Percentiles rank a stretch among this genome's conserved stretches.
Evolutionary conservation across 2,888 invertebrate species (phyloP).

Genomic region (Caenorhabditis sp.): DNA sequence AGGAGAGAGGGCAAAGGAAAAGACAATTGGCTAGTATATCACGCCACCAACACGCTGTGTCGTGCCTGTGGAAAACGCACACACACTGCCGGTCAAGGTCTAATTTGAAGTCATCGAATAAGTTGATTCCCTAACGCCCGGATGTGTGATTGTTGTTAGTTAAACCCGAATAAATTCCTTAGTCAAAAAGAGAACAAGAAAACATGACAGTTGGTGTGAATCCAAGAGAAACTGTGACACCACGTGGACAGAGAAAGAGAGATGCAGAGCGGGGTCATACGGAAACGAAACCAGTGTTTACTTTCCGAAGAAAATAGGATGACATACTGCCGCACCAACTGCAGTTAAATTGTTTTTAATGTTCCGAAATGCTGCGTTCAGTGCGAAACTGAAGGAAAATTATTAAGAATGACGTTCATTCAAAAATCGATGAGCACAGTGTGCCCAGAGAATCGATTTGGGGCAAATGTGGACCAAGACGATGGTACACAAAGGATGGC

Average conservation of each 20-base stretch:
- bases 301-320: slow-evolving; percentile 23
- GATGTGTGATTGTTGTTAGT: slow-evolving; percentile 1
- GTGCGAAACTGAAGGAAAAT: not conserved
- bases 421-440: not conserved
- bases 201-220: slow-evolving; percentile 1
- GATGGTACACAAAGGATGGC: not conserved
- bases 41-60: slow-evolving; percentile 59
- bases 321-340: not conserved
- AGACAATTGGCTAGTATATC: slow-evolving; percentile 58
- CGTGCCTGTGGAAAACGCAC: slow-evolving; percentile 47
- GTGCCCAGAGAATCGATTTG: not conserved
- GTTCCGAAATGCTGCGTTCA: not conserved
- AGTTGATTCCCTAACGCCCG: not conserved
- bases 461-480: not conserved
- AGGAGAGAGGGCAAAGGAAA: slow-evolving; percentile 46
- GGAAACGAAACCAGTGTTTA: slow-evolving; percentile 41
- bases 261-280: slow-evolving; percentile 35
- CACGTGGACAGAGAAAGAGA: slow-evolving; percentile 13
- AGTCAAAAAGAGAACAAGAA: too few species aligned
- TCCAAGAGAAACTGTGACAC: slow-evolving; percentile 6
- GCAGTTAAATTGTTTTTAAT: not conserved
- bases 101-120: slow-evolving; percentile 47
- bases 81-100: slow-evolving; percentile 63
- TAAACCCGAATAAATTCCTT: too few species aligned
- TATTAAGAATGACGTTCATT: too few species aligned